A percentile compares a stretch with the other conserved stretches of the same genome.
phyloP scores from a whole-genome alignment of 2,888 invertebrate species.

The Eilema depressum region DNA sequence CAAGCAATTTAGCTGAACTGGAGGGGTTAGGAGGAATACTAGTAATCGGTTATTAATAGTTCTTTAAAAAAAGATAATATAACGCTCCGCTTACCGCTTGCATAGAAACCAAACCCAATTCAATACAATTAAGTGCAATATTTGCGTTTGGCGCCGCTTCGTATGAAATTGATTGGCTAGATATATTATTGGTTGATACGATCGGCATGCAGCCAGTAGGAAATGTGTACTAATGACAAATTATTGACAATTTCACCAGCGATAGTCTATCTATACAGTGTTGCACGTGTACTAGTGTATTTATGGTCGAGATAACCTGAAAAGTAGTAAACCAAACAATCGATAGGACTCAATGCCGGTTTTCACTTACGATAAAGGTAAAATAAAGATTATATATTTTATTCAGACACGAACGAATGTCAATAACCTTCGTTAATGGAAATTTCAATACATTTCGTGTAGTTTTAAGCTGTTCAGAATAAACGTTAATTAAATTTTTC shows the following conservation, averaged over 20 bases:
- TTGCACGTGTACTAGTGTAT: conserved; percentile 7
- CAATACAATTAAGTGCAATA: conserved; percentile 45
- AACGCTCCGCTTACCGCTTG: background rate
- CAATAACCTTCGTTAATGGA: background rate
- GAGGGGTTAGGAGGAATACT: background rate
- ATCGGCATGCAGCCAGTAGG: conserved; percentile 26
- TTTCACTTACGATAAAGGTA: conserved; percentile 10
- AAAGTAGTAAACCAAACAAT: conserved; percentile 5
- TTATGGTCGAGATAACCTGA: conserved; percentile 10
- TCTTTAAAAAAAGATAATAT: background rate
- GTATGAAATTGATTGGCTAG: conserved; percentile 41
- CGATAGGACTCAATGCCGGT: conserved; percentile 1
- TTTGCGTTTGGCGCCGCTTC: conserved; percentile 40
- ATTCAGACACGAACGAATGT: background rate
- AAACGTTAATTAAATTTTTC: background rate
- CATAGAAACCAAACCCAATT: conserved; percentile 7
- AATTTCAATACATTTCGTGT: background rate
- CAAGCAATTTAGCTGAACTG: no score
- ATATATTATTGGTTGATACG: conserved; percentile 37
- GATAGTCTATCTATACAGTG: background rate
- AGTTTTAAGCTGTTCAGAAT: background rate
- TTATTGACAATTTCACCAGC: conserved; percentile 9
- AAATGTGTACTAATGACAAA: conserved; percentile 24
- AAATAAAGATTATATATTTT: conserved; percentile 3
- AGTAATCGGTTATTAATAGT: no score